Evolutionary conservation across 2,888 invertebrate genomes (phyloP).

Genomic region (Tryphoninae sp.): DNA sequence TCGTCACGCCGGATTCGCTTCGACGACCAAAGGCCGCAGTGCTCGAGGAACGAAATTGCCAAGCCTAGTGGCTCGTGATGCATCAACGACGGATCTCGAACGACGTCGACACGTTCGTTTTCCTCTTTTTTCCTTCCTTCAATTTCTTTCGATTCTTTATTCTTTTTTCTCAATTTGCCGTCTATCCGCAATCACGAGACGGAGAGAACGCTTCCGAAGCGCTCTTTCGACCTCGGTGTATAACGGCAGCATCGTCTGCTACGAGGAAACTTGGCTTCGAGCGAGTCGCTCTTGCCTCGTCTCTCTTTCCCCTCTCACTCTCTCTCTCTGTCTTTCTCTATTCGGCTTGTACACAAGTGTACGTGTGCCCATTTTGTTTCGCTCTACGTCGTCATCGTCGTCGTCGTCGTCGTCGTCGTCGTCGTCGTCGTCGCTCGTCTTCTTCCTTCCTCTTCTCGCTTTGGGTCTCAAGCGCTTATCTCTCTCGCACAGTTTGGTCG

Average conservation of each 20-base stretch:
- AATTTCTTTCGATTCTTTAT: neutral
- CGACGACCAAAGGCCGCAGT: conserved; percentile 22
- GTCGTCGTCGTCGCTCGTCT: neutral
- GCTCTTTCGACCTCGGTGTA: neutral
- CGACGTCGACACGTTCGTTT: conserved; percentile 13
- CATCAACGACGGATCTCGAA: conserved; percentile 13
- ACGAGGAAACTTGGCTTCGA: conserved; percentile 4
- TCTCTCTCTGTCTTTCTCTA: conserved; percentile 36
- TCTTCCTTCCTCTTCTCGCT: neutral
- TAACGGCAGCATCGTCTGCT: conserved; percentile 5
- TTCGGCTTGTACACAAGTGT: neutral
- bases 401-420: neutral
- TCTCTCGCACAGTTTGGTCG: conserved; percentile 30
- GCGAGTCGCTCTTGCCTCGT: conserved; percentile 40
- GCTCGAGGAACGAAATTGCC: conserved; percentile 5
- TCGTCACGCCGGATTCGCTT: conserved; percentile 14
- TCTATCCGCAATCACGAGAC: neutral
- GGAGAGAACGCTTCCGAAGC: neutral
- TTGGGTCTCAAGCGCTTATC: neutral
- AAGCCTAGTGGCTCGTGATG: conserved; percentile 16
- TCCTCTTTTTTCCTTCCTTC: neutral
- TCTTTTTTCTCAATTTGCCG: neutral
- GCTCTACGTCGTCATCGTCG: conserved; percentile 5
- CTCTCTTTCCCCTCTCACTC: conserved; percentile 43
- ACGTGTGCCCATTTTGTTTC: neutral